Conservation (phyloP, 2,888 invertebrate species). For the Tinea trinotella region DNA sequence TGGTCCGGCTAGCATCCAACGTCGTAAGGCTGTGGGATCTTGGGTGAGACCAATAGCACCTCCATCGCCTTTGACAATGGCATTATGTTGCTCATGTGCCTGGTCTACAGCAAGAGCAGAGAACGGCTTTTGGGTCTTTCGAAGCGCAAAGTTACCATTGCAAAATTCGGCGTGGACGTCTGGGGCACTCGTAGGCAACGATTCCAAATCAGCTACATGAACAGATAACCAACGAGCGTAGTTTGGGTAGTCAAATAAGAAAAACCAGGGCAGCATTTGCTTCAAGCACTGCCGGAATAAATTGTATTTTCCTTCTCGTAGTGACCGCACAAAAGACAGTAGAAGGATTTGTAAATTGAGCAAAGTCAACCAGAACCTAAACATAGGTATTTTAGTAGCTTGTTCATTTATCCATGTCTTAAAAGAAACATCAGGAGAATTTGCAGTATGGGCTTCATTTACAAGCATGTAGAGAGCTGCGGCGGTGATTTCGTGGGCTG, state of each 20-base stretch:
- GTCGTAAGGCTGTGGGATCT: constrained; percentile 25
- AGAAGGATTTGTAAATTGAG: not conserved
- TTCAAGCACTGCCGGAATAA: too few species aligned
- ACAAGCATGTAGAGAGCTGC: too few species aligned
- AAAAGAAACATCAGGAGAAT: too few species aligned
- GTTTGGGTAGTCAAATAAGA: constrained; percentile 18
- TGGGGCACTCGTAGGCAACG: constrained; percentile 21
- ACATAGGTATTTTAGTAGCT: too few species aligned
- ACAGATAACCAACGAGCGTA: constrained; percentile 20
- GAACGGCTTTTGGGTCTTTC: constrained; percentile 25
- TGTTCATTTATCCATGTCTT: too few species aligned
- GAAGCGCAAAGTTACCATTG: constrained; percentile 21
- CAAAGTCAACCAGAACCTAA: too few species aligned
- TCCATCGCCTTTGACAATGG: constrained; percentile 26
- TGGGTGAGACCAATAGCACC: constrained; percentile 26
- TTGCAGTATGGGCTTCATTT: too few species aligned
- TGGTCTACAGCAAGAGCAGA: constrained; percentile 29
- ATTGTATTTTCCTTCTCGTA: too few species aligned
- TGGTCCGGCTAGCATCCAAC: constrained; percentile 23
- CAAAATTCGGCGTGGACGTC: constrained; percentile 22
- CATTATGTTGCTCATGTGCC: constrained; percentile 29
- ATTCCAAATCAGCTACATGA: constrained; percentile 19
- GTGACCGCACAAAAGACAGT: constrained; percentile 17
- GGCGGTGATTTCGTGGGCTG: constrained; percentile 20
- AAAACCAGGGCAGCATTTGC: too few species aligned